Evolutionary conservation across 2,888 invertebrate species (phyloP).

Genomic region (Melanostoma scalare): DNA sequence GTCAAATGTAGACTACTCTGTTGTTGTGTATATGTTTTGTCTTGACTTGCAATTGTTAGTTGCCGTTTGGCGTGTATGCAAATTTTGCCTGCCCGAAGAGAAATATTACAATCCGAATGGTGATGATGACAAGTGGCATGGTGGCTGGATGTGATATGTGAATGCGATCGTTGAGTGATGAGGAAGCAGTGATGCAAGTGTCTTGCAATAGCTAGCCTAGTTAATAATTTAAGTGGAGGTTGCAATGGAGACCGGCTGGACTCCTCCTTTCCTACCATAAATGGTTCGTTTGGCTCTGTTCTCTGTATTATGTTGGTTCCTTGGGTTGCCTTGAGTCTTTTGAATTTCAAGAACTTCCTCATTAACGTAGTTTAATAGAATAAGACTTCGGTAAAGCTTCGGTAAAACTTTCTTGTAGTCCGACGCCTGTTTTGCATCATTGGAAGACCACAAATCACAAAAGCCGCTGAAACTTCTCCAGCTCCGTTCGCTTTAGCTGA

Average conservation of each 20-base stretch:
- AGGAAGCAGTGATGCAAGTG: slow-evolving; percentile 41
- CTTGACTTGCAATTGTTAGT: slow-evolving; percentile 24
- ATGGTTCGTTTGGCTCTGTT: no score
- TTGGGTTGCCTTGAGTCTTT: no score
- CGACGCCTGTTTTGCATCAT: no score
- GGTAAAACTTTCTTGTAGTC: no score
- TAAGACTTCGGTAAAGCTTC: no score
- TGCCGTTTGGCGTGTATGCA: slow-evolving; percentile 58
- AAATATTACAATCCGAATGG: slow-evolving; percentile 15
- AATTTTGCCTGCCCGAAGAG: slow-evolving; percentile 36
- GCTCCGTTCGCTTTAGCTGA: no score
- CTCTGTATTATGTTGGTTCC: no score
- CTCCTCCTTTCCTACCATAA: no score
- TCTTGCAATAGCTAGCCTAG: neutral
- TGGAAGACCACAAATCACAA: no score
- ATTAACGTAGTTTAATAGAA: no score
- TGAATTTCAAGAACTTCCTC: no score
- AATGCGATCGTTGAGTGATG: slow-evolving; percentile 50
- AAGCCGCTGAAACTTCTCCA: no score
- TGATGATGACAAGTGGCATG: slow-evolving; percentile 56
- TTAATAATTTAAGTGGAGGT: neutral
- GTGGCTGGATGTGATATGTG: slow-evolving; percentile 57
- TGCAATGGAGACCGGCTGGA: neutral
- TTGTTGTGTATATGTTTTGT: slow-evolving; percentile 11
- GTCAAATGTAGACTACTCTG: slow-evolving; percentile 46